phyloP scores from a whole-genome alignment of 23 tunicate genomes.

The Halocynthia aurantium region DNA sequence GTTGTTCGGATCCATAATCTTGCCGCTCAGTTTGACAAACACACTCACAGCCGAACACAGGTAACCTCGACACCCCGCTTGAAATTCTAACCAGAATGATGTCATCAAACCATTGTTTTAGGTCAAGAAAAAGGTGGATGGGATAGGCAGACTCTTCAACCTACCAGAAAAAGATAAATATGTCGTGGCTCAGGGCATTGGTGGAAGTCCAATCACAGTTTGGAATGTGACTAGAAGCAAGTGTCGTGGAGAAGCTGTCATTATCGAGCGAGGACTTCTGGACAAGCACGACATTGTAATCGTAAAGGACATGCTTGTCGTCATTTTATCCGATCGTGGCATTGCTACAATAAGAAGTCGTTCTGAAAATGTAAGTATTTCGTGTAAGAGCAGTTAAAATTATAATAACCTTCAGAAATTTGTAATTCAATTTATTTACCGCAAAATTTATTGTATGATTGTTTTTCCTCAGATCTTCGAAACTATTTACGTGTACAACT shows the following conservation, averaged over 20 bases:
- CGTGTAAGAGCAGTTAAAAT: neutral
- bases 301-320: slow-evolving; percentile 61
- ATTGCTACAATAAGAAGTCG: slow-evolving; percentile 35
- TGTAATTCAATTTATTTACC: neutral
- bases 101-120: neutral
- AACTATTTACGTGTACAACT: slow-evolving; percentile 74
- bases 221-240: slow-evolving; percentile 85
- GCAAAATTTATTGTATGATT: neutral
- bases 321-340: slow-evolving; percentile 75
- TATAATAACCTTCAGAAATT: neutral
- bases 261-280: slow-evolving; percentile 71
- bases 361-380: slow-evolving; percentile 32
- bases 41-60: slow-evolving; percentile 54
- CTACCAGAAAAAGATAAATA: slow-evolving; percentile 42
- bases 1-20: slow-evolving; percentile 62
- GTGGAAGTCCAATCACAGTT: slow-evolving; percentile 75
- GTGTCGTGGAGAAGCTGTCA: slow-evolving; percentile 86
- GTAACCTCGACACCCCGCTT: slow-evolving; percentile 5
- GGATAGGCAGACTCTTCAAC: slow-evolving; percentile 9
- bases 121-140: slow-evolving; percentile 23
- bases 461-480: slow-evolving; percentile 42
- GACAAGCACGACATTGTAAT: slow-evolving; percentile 85
- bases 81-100: neutral
- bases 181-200: slow-evolving; percentile 84
- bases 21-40: slow-evolving; percentile 55